Conservation (phyloP, 2,888 invertebrate species). For the Subacronicta megacephala region DNA sequence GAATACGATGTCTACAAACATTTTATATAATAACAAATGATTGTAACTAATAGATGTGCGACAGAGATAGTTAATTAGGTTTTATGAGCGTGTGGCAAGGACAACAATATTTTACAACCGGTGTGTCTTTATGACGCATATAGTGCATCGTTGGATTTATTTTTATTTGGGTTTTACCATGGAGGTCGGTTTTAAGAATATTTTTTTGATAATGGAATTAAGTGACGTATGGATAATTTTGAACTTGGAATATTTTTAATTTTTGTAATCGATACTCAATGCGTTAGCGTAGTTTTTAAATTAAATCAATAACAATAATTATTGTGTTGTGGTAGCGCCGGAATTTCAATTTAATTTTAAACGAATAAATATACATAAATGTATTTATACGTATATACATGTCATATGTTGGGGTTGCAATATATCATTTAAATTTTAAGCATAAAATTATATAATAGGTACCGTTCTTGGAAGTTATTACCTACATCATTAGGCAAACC, state of each 20-base stretch:
- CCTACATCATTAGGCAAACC: too few relatives aligned
- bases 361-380: too few relatives aligned
- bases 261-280: not conserved
- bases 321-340: too few relatives aligned
- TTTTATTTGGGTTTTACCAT: slow-evolving; percentile 30
- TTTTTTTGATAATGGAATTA: slow-evolving; percentile 7
- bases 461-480: too few relatives aligned
- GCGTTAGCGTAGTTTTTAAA: too few relatives aligned
- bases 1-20: slow-evolving; percentile 21
- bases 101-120: slow-evolving; percentile 10
- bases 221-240: slow-evolving; percentile 24
- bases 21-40: slow-evolving; percentile 41
- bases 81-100: slow-evolving; percentile 4
- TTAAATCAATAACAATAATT: too few relatives aligned
- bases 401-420: too few relatives aligned
- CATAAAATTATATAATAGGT: too few relatives aligned
- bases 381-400: too few relatives aligned
- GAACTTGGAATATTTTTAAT: not conserved
- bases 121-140: slow-evolving; percentile 25
- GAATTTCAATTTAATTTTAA: too few relatives aligned
- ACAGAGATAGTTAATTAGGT: slow-evolving; percentile 20
- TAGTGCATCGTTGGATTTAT: slow-evolving; percentile 26
- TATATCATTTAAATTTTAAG: too few relatives aligned
- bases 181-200: slow-evolving; percentile 8
- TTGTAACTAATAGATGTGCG: slow-evolving; percentile 6